Conservation (phyloP, 2,888 invertebrate genomes). For the Corythucha ciliata region DNA sequence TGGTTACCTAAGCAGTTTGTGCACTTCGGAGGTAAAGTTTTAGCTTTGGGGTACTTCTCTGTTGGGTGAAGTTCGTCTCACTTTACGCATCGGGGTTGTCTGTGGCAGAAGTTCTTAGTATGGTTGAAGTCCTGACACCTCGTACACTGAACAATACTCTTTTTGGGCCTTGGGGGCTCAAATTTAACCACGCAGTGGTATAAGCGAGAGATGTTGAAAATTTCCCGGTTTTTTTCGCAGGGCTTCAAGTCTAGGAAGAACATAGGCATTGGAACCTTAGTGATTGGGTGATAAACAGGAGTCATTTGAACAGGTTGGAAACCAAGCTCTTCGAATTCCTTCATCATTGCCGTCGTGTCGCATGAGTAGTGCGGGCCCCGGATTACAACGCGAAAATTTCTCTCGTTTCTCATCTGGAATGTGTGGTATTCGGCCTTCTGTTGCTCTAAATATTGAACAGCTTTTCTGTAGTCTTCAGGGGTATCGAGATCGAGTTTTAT, state of each 20-base stretch:
- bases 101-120: constrained; percentile 10
- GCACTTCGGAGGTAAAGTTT: background rate
- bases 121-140: constrained; percentile 12
- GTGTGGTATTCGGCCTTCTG: constrained; percentile 13
- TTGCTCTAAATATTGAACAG: background rate
- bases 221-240: constrained; percentile 3
- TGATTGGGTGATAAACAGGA: constrained; percentile 7
- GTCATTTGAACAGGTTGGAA: constrained; percentile 13
- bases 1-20: constrained; percentile 3
- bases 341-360: constrained; percentile 7
- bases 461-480: constrained; percentile 8
- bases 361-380: constrained; percentile 7
- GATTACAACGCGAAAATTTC: constrained; percentile 11
- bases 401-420: constrained; percentile 12
- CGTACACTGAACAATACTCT: background rate
- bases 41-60: background rate
- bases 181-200: constrained; percentile 9
- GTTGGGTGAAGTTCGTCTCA: constrained; percentile 9
- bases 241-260: constrained; percentile 11
- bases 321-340: constrained; percentile 5
- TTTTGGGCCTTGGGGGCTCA: background rate
- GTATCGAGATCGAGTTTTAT: constrained; percentile 8
- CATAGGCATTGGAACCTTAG: constrained; percentile 9
- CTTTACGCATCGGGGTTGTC: constrained; percentile 1
- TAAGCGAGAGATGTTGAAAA: constrained; percentile 1